Conservation (phyloP, 2,888 invertebrate genomes). For the Mellilla xanthometata region DNA sequence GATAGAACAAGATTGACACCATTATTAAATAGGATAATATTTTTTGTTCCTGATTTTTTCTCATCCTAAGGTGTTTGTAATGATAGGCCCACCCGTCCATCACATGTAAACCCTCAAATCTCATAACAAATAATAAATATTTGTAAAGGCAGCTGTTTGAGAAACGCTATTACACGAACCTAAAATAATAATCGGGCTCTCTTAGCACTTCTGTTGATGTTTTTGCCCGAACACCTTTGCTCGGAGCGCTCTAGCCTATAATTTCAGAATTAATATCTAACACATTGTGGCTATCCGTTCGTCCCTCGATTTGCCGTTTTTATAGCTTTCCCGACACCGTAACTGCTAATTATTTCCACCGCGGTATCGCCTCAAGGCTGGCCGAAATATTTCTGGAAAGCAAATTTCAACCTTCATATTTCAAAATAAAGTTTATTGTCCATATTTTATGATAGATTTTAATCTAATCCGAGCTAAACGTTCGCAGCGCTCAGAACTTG, state of each 20-base stretch:
- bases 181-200: slow-evolving; percentile 72
- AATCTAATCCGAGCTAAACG: slow-evolving; percentile 44
- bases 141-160: slow-evolving; percentile 77
- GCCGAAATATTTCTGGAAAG: slow-evolving; percentile 34
- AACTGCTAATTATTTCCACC: slow-evolving; percentile 68
- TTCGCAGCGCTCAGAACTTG: slow-evolving; percentile 30
- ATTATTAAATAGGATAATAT: too few relatives aligned
- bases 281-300: slow-evolving; percentile 77
- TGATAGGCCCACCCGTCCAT: slow-evolving; percentile 22
- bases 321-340: slow-evolving; percentile 68
- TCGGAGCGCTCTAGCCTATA: slow-evolving; percentile 63
- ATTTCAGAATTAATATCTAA: slow-evolving; percentile 80
- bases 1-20: too few relatives aligned
- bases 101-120: slow-evolving; percentile 35
- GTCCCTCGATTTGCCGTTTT: slow-evolving; percentile 72
- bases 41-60: too few relatives aligned
- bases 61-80: slow-evolving; percentile 12
- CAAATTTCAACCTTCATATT: slow-evolving; percentile 38
- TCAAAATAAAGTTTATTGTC: slow-evolving; percentile 33
- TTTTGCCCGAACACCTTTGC: slow-evolving; percentile 73
- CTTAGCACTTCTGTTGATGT: slow-evolving; percentile 78
- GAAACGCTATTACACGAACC: slow-evolving; percentile 64
- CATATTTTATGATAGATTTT: slow-evolving; percentile 27
- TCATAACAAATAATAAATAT: slow-evolving; percentile 71
- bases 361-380: slow-evolving; percentile 57